These are phyloP conservation scores for Naso thynnoides DNA, from an alignment of 2,797 vertebrate species.

Conservation along the genomic window DNA sequence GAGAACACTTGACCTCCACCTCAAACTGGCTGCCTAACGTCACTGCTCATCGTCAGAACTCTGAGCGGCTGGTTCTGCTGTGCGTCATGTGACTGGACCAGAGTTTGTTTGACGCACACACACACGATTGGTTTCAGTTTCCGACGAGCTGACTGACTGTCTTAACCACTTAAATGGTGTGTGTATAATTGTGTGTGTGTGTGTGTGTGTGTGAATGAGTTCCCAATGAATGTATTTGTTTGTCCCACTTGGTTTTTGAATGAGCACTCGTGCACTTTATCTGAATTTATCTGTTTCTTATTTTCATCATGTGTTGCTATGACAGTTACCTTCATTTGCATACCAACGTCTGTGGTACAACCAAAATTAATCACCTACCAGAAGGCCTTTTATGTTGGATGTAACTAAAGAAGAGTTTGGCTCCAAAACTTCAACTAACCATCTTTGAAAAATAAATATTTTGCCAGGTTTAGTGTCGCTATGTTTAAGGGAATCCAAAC, in stretches of 20 bases:
- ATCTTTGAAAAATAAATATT: neutral
- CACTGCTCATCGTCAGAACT: conserved; percentile 37
- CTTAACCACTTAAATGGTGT: conserved; percentile 52
- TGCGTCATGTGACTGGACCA: conserved; percentile 33
- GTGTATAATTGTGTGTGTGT: conserved; percentile 22
- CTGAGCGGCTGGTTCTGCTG: conserved; percentile 17
- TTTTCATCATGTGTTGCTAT: conserved; percentile 53
- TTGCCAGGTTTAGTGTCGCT: conserved; percentile 40
- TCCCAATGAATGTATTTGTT: conserved; percentile 69
- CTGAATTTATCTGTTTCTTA: conserved; percentile 63
- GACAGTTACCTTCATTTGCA: conserved; percentile 58
- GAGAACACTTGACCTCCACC: neutral
- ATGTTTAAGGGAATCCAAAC: conserved; percentile 27
- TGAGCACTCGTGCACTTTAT: conserved; percentile 89
- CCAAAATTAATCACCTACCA: conserved; percentile 70
- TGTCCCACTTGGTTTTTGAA: conserved; percentile 65
- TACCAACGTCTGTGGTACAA: conserved; percentile 70
- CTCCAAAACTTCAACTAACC: conserved; percentile 48
- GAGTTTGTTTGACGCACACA: conserved; percentile 17
- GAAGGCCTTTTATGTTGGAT: conserved; percentile 75
- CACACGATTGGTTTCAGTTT: conserved; percentile 22
- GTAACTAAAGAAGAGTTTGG: conserved; percentile 62
- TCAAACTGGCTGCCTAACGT: neutral
- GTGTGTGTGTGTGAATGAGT: conserved; percentile 24
- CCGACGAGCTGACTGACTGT: conserved; percentile 18